phyloP scores from a whole-genome alignment of 2,797 vertebrate genomes.

The Zenarchopterus dispar region DNA sequence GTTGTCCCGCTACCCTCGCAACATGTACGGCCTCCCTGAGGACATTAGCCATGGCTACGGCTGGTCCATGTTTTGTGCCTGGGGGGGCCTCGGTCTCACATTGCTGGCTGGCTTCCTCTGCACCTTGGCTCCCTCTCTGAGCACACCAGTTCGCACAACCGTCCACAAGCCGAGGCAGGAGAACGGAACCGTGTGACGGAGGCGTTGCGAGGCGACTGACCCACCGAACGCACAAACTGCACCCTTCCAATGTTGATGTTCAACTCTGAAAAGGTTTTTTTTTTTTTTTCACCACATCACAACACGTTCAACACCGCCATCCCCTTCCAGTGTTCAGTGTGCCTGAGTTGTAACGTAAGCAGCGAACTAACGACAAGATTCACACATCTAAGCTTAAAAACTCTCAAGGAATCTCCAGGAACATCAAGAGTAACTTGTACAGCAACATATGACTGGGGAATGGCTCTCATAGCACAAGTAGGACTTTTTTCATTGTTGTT shows the following conservation, averaged over 20 bases:
- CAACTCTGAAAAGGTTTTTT: conserved; percentile 64
- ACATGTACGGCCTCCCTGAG: conserved; percentile 92
- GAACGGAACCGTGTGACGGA: conserved; percentile 91
- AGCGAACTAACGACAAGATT: conserved; percentile 55
- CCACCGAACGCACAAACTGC: conserved; percentile 73
- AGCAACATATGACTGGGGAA: conserved; percentile 41
- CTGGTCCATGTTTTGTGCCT: conserved; percentile 98
- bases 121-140: conserved; percentile 92
- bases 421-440: conserved; percentile 57
- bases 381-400: conserved; percentile 49
- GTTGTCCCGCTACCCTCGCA: conserved; percentile 91
- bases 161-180: conserved; percentile 93
- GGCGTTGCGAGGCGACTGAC: conserved; percentile 41
- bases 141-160: conserved; percentile 86
- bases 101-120: conserved; percentile 94
- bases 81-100: conserved; percentile 93
- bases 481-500: conserved; percentile 49
- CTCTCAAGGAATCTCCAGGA: conserved; percentile 41
- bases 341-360: conserved; percentile 69
- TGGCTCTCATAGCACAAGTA: conserved; percentile 62
- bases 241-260: conserved; percentile 73
- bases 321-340: conserved; percentile 72
- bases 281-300: conserved; percentile 57
- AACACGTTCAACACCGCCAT: conserved; percentile 58
- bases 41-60: conserved; percentile 97